phyloP scores from a whole-genome alignment of 2,113 vertebrate genomes.

The Passer domesticus region DNA sequence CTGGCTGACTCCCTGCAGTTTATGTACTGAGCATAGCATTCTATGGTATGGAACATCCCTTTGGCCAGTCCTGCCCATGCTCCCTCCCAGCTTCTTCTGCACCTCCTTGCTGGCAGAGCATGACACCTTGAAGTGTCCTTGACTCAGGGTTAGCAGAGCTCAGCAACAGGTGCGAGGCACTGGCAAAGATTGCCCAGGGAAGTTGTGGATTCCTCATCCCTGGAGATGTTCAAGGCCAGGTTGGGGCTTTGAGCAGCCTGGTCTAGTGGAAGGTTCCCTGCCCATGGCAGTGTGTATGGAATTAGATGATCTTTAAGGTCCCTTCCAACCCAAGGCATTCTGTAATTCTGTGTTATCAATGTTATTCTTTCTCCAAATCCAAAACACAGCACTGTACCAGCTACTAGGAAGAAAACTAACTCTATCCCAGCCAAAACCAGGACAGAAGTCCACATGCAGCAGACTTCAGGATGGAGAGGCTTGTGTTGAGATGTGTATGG shows the following conservation, averaged over 20 bases:
- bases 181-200: not conserved
- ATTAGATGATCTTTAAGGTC: not conserved
- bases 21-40: not conserved
- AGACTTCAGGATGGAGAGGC: not conserved
- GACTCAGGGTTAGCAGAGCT: not conserved
- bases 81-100: not conserved
- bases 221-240: not conserved
- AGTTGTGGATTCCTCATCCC: not conserved
- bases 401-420: not conserved
- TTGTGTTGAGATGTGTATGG: not conserved
- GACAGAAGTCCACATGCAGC: not conserved
- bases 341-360: not conserved
- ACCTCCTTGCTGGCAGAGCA: not conserved
- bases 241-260: not conserved
- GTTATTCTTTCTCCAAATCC: not conserved
- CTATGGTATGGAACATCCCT: not conserved
- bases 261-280: not conserved
- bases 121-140: not conserved
- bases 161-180: not conserved
- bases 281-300: not conserved
- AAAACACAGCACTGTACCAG: not conserved
- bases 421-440: not conserved
- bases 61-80: not conserved
- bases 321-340: not conserved
- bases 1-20: not conserved